These are phyloP conservation scores for Ailurus styani DNA, from an alignment of 2,113 vertebrate species.

Conservation along the genomic window DNA sequence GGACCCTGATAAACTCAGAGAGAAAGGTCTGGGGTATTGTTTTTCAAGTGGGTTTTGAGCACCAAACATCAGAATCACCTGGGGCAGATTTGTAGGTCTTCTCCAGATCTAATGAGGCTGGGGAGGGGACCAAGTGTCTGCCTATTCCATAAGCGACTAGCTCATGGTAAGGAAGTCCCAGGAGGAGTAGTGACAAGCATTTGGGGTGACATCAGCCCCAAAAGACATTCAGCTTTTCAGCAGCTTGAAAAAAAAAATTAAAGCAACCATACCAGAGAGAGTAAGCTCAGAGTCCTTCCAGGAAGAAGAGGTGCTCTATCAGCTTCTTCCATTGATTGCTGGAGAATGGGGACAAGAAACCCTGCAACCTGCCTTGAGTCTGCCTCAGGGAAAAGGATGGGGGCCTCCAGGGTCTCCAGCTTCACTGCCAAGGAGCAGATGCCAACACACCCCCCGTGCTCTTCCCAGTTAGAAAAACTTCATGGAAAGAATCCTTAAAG, in stretches of 20 bases:
- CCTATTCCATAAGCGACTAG: not conserved
- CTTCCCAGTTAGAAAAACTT: conserved; percentile 23
- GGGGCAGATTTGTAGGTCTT: not conserved
- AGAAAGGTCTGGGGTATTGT: not conserved
- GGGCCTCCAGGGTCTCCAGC: not conserved
- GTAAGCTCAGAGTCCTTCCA: not conserved
- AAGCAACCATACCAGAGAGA: not conserved
- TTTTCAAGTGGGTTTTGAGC: not conserved
- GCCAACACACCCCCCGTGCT: not conserved
- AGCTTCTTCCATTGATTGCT: not conserved
- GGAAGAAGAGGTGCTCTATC: not conserved
- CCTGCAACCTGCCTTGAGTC: not conserved
- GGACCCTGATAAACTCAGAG: not conserved
- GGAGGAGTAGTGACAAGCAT: not conserved
- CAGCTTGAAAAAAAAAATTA: conserved; percentile 6
- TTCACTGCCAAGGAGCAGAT: not conserved
- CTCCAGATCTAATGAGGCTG: not conserved
- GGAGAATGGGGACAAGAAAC: not conserved
- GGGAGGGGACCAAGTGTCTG: not conserved
- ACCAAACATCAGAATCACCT: not conserved
- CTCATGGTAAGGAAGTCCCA: not conserved
- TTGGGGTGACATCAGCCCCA: not conserved
- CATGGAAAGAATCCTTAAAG: conserved; percentile 56
- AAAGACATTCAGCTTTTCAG: not conserved
- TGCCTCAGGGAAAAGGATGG: not conserved